phyloP scores from a whole-genome alignment of 2,797 vertebrate genomes.

The Schizothorax lantsangensis region DNA sequence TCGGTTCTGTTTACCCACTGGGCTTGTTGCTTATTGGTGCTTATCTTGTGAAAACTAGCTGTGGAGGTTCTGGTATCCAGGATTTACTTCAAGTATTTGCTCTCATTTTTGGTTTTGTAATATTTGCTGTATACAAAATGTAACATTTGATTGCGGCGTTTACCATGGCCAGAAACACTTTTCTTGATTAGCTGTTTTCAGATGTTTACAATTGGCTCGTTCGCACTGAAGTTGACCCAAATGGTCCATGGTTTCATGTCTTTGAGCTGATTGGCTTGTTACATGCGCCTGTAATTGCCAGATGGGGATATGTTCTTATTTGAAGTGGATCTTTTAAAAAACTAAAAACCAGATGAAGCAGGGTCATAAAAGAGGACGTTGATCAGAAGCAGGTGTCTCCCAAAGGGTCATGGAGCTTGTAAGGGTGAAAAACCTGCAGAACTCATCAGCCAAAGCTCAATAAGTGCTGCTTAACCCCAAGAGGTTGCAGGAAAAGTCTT shows the following conservation, averaged over 20 bases:
- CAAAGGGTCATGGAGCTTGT: slow-evolving; percentile 27
- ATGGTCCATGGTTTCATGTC: background rate
- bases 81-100: slow-evolving; percentile 36
- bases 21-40: slow-evolving; percentile 44
- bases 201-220: background rate
- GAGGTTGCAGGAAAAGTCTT: slow-evolving; percentile 36
- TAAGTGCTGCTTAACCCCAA: slow-evolving; percentile 55
- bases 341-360: slow-evolving; percentile 47
- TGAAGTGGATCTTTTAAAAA: slow-evolving; percentile 36
- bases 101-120: background rate
- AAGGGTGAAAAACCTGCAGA: slow-evolving; percentile 59
- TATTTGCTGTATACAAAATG: background rate
- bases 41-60: background rate
- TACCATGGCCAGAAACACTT: background rate
- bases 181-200: background rate
- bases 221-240: background rate
- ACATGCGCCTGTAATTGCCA: background rate
- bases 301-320: slow-evolving; percentile 19
- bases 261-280: background rate
- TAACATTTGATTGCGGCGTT: background rate
- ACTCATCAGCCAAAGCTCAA: slow-evolving; percentile 49
- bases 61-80: slow-evolving; percentile 26
- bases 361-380: slow-evolving; percentile 27
- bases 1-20: slow-evolving; percentile 54
- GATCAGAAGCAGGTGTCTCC: slow-evolving; percentile 59